Evolutionary conservation across 2,888 invertebrate species (phyloP).

Genomic region (Pseudococcus jackbeardsleyi): DNA sequence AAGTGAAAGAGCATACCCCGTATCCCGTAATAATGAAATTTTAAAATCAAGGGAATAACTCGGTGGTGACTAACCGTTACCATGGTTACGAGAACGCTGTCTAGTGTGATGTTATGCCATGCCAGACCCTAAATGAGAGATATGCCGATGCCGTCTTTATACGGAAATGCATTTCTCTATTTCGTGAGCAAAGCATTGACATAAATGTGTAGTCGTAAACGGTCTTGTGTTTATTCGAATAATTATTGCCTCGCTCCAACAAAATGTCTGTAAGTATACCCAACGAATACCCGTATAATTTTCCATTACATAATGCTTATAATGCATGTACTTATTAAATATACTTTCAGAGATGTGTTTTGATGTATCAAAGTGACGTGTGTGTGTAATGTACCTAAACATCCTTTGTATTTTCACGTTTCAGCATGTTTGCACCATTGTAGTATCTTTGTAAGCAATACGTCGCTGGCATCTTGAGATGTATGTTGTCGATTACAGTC

Average conservation of each 20-base stretch:
- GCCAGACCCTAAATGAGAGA: constrained; percentile 28
- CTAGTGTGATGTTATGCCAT: constrained; percentile 33
- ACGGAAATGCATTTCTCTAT: constrained; percentile 15
- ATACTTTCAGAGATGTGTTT: not conserved
- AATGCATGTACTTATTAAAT: not conserved
- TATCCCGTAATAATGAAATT: not conserved
- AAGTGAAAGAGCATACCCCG: not conserved
- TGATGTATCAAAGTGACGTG: not conserved
- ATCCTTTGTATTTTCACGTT: not conserved
- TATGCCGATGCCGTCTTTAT: not conserved
- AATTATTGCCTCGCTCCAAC: not conserved
- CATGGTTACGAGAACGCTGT: constrained; percentile 23
- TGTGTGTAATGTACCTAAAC: not conserved
- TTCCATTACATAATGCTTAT: not conserved
- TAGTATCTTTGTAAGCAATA: not conserved
- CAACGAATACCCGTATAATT: not conserved
- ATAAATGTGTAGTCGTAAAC: not conserved
- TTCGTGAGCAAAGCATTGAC: not conserved
- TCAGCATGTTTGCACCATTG: not conserved
- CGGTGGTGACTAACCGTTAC: constrained; percentile 37
- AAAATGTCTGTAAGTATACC: not conserved
- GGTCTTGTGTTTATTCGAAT: not conserved
- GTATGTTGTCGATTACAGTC: constrained; percentile 54
- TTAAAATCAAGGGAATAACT: constrained; percentile 21
- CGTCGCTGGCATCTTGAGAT: constrained; percentile 36